Evolutionary conservation across 2,113 vertebrate genomes (phyloP), one percentile per base, ranked within the genome.

Genomic region (Regulus satrapa): DNA sequence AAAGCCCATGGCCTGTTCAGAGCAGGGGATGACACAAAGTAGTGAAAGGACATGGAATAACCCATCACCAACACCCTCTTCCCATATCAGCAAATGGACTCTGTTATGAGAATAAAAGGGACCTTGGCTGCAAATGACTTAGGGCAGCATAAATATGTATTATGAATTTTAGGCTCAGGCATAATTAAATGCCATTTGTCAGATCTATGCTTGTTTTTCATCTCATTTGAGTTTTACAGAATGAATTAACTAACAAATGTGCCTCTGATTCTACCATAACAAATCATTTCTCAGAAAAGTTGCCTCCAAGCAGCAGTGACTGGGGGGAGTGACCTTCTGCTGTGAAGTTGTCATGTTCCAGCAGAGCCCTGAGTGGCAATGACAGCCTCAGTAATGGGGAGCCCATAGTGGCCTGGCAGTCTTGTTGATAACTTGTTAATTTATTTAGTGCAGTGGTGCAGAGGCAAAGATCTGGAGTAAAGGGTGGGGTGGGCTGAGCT

Each of bases 391-490:
- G 81, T 92, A 91, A 89, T 83, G 89, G 95, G 95, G 87, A 95
- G 92, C 81, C 93, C 17, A 9, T 28, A 78, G 87, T 94, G 90
- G 93, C 79, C 95, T 94, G 94, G 51, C 82, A 89, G 82, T 84
- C 92, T 85, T 69, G 45, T 79, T 92, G 87, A 80, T 95, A 78
- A 96, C 88, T 97, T 24, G 82, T 94, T 97, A 96, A 97, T 96
- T 96, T 96, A 97, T 97, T 98, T 98, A 96, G 96, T 97, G 90
- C 94, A 91, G 67, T 72, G 87, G 95, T 86, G 92, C 94, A 97
- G 88, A 97, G 94, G 92, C 85, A 12, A 97, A 87, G 77, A 97
- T 94, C 91, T 93, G 91, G 95, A 98, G 95, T 85, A 96, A 96
- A 84, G 95, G 96, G 96, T 95, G 79, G 90, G 81, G 75, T 72